Evolutionary conservation across 53 echinoderm and acorn worm species (phyloP).

Genomic region (Astropecten irregularis): DNA sequence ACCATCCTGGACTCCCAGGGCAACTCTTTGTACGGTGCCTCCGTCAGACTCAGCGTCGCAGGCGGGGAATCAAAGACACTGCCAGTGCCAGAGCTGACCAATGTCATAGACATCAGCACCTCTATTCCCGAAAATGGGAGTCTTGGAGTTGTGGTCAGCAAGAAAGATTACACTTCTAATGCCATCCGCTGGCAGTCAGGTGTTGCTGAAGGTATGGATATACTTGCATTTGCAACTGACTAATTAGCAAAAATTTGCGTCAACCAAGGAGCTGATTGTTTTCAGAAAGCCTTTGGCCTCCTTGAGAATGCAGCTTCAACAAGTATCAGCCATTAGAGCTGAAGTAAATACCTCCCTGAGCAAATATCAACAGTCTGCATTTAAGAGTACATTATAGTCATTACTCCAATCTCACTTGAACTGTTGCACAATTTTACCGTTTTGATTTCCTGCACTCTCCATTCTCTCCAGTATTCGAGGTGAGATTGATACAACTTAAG

Average conservation of each 20-base stretch:
- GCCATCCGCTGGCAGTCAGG: slow-evolving; percentile 32
- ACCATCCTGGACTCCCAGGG: slow-evolving; percentile 9
- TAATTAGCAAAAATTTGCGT: no score
- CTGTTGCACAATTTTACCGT: no score
- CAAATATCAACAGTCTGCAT: no score
- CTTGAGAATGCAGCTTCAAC: no score
- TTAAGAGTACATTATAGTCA: no score
- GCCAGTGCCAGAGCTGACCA: slow-evolving; percentile 8
- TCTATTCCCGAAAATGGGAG: not conserved
- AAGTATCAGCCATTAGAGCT: no score
- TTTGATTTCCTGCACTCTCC: no score
- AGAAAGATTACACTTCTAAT: slow-evolving; percentile 27
- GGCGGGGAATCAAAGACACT: slow-evolving; percentile 22
- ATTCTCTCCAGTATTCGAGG: slow-evolving; percentile 8
- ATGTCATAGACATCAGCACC: slow-evolving; percentile 16
- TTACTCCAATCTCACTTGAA: no score
- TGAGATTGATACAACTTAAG: not conserved
- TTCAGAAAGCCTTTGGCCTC: no score
- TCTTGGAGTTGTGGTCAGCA: slow-evolving; percentile 30
- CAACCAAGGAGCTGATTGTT: no score
- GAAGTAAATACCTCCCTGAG: no score
- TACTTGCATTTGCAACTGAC: no score
- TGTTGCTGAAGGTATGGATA: slow-evolving; percentile 5
- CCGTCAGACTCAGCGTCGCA: not conserved
- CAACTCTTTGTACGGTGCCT: slow-evolving; percentile 7